Evolutionary conservation across 1,140 invertebrate species (phyloP).

Genomic region (Listronotus oregonensis): DNA sequence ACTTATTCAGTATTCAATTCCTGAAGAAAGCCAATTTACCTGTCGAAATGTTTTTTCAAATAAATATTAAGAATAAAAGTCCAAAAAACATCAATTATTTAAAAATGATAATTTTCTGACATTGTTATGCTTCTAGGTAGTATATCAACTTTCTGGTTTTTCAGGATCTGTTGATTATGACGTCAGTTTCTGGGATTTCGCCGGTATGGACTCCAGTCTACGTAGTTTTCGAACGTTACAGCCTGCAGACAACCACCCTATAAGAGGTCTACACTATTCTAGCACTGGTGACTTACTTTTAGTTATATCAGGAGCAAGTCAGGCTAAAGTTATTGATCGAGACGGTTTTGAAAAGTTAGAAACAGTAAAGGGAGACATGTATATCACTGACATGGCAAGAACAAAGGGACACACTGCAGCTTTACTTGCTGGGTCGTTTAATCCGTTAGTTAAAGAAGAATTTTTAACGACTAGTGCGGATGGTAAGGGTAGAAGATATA

Average conservation of each 20-base stretch:
- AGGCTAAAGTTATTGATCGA: conserved; percentile 92
- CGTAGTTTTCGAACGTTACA: conserved; percentile 89
- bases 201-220: conserved; percentile 92
- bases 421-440: conserved; percentile 90
- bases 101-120: too few relatives aligned
- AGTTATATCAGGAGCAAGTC: conserved; percentile 88
- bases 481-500: conserved; percentile 55
- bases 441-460: conserved; percentile 88
- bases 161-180: conserved; percentile 91
- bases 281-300: conserved; percentile 93
- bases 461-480: conserved; percentile 95
- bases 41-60: too few relatives aligned
- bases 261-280: conserved; percentile 89
- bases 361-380: conserved; percentile 96
- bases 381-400: conserved; percentile 89
- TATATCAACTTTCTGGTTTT: not conserved
- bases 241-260: conserved; percentile 95
- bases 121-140: too few relatives aligned
- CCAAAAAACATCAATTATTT: too few relatives aligned
- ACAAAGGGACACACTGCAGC: conserved; percentile 96
- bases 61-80: too few relatives aligned
- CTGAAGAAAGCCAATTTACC: too few relatives aligned
- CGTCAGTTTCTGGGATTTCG: conserved; percentile 97
- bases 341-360: conserved; percentile 96
- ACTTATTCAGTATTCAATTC: too few relatives aligned